Conservation (phyloP, 2,888 invertebrate genomes). For the Nephrotoma guestfalica region DNA sequence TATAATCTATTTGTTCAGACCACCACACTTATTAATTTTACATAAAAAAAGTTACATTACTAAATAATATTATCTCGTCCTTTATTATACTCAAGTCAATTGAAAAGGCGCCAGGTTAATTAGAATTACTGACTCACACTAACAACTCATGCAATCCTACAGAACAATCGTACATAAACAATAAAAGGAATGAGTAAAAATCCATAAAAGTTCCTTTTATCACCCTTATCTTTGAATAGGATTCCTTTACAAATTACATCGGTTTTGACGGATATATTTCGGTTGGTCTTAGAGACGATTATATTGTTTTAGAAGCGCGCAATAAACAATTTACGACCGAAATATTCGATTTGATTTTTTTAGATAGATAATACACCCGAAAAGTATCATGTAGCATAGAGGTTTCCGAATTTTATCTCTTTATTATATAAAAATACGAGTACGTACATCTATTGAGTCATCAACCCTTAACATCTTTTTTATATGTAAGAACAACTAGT, state of each 20-base stretch:
- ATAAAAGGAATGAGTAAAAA: neutral
- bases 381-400: neutral
- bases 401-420: neutral
- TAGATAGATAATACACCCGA: neutral
- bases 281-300: neutral
- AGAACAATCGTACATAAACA: neutral
- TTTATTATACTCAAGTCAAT: neutral
- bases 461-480: neutral
- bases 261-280: neutral
- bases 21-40: too few species aligned
- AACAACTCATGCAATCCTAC: neutral
- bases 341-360: neutral
- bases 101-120: neutral
- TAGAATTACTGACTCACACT: neutral
- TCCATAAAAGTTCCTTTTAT: neutral
- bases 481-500: neutral
- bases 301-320: neutral
- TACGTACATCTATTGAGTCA: neutral
- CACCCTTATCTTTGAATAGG: neutral
- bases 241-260: neutral
- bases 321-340: neutral
- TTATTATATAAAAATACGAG: neutral
- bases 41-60: too few species aligned
- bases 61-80: too few species aligned
- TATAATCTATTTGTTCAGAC: too few species aligned